Base-by-base conservation (phyloP, 2,888 invertebrate species). In the Drosophila austrosaltans region DNA sequence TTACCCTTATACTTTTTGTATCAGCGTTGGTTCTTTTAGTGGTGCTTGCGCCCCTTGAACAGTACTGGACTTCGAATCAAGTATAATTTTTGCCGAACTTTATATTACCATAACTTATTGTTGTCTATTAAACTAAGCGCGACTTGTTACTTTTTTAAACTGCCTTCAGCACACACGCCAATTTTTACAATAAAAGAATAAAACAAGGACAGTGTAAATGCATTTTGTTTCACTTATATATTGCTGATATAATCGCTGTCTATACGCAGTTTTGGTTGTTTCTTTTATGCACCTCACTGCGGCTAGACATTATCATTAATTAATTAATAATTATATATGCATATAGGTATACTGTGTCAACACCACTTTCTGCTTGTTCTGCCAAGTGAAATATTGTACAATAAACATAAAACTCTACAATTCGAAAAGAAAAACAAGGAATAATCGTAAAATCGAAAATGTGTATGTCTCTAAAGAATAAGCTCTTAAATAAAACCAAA, bases 1-100 rank as follows among this genome's bases (percentile, higher is more conserved):
- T 97, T 0, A 94, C 96, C 57, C 93, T 97, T 66, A 89, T 95
- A 16, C 93, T 95, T 22, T 94, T 98, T 81, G 94, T 95, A 0
- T 93, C 95, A 10, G 95, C 94, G 6, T 94, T 98, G 87, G 94
- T 98, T 66, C 94, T 96, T 69, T 94, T 97, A 57, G 95, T 95
- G 20, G 95, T 95, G 0, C 92, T 96, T 69, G 96, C 97, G 16
- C 96, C 97, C 1, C 95, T 97, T 66, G 94, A 94, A 63, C 94
- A 95, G 30, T 93, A 94, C 1, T 95, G 95, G 56, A 72, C 57
- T 56, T 82, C 79, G 70, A 42, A 44, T 20, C 60, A 65, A 58
- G 48, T 48, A 54, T 40, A 10, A 36, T 8, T 8, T 36, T 32
- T 32, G 7, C 32, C 32, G 32, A 32, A 32, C 6, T 5, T 32